phyloP scores from a whole-genome alignment of 2,113 vertebrate species.

The Cyanoramphus novaezelandiae region DNA sequence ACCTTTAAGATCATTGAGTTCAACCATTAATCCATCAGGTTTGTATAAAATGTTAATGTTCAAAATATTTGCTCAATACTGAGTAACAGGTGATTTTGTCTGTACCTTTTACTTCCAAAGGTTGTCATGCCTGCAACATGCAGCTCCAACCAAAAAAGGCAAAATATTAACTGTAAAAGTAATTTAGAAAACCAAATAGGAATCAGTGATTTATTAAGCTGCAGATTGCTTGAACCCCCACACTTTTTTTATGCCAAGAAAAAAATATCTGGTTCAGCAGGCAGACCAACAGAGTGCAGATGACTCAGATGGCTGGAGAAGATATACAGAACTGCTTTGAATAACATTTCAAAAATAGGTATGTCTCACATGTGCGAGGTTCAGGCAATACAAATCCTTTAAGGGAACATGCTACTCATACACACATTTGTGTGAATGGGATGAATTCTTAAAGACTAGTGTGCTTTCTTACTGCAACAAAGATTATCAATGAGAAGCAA shows the following conservation, averaged over 20 bases:
- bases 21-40: background rate
- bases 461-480: background rate
- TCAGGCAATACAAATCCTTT: background rate
- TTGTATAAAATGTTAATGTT: background rate
- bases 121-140: background rate
- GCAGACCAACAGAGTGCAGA: background rate
- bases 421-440: background rate
- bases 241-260: constrained; percentile 12
- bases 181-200: background rate
- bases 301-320: background rate
- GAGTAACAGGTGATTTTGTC: background rate
- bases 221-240: background rate
- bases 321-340: background rate
- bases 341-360: background rate
- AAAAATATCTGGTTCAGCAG: constrained; percentile 28
- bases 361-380: background rate
- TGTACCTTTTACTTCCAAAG: background rate
- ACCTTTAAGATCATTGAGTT: background rate
- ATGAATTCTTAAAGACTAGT: background rate
- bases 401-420: background rate
- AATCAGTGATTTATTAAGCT: background rate
- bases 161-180: background rate
- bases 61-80: background rate
- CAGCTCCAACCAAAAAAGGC: background rate
- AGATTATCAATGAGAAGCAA: background rate